Conservation (phyloP, 2,888 invertebrate genomes). For the Pegoplata infirma region DNA sequence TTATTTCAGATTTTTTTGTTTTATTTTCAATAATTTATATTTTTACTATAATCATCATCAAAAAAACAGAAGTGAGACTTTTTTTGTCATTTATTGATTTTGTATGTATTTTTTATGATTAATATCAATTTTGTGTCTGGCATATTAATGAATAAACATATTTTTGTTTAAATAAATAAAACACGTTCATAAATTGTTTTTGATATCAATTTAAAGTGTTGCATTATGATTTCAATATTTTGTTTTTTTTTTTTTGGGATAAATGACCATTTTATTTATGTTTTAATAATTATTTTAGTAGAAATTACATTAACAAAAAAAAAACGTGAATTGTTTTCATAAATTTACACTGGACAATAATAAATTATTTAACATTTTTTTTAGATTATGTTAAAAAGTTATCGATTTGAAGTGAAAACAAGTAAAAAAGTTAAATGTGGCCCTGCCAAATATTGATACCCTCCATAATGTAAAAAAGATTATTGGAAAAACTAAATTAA, state of each 20-base stretch:
- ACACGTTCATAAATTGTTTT: slow-evolving; percentile 20
- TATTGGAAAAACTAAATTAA: too few relatives aligned
- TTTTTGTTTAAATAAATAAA: slow-evolving; percentile 35
- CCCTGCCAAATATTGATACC: too few relatives aligned
- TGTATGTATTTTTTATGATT: slow-evolving; percentile 50
- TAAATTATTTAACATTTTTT: too few relatives aligned
- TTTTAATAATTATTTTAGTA: slow-evolving; percentile 31
- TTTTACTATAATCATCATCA: too few relatives aligned
- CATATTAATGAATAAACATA: slow-evolving; percentile 54
- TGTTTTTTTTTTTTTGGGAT: slow-evolving; percentile 13
- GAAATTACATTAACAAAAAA: slow-evolving; percentile 9
- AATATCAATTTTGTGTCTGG: slow-evolving; percentile 58
- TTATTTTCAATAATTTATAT: not conserved
- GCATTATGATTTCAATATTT: slow-evolving; percentile 7
- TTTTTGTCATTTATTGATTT: slow-evolving; percentile 50
- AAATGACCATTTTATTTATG: slow-evolving; percentile 48
- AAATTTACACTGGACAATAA: not conserved
- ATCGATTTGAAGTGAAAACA: too few relatives aligned
- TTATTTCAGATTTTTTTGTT: too few relatives aligned
- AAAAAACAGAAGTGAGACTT: not conserved
- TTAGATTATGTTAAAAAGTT: too few relatives aligned
- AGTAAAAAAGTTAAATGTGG: too few relatives aligned
- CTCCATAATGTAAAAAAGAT: too few relatives aligned
- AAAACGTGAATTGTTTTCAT: not conserved
- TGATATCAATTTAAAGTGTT: slow-evolving; percentile 52